Base-by-base conservation (phyloP, 2,113 vertebrate species). In the Butorides virescens region DNA sequence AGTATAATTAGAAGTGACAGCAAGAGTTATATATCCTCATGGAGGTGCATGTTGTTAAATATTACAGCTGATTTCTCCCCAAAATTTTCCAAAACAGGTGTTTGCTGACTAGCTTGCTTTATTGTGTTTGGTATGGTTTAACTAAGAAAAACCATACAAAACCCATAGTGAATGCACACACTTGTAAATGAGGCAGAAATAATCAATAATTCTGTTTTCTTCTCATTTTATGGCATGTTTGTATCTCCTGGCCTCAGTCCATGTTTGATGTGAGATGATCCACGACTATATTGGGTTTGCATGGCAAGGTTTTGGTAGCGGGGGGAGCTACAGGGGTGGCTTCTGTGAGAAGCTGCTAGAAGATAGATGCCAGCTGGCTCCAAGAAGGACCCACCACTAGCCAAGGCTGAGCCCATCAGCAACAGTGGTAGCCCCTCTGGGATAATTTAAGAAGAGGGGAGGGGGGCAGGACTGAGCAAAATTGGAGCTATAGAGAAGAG, bases 391-490 rank as follows among this genome's bases (percentile, higher is more conserved):
- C 46, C 2, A 3, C 47, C 4, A 3, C 44, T 76, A 42, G 32
- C 44, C 34, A 47, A 36, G 44, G 26, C 26, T 4, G 1, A 62
- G 27, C 15, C 21, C 29, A 14, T 32, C 27, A 39, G 47, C 2
- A 2, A 37, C 1, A 0, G 37, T 29, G 11, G 18, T 22, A 66
- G 32, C 3, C 1, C 25, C 25, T 67, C 47, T 52, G 30, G 3
- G 17, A 26, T 37, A 58, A 15, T 15, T 58, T 58, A 81, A 37
- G 42, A 58, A 32, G 42, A 6, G 52, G 13, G 42, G 42, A 42
- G 42, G 42, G 42, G 14, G 42, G 42, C 3, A 15, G 42, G 42
- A 44, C 42, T 44, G 42, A 44, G 42, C 42, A 44, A 44, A 44
- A 44, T 15, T 44, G 42, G 15, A 44, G 15, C 30, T 2, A 3